Conservation (phyloP, 2,888 invertebrate species). For the Lasioglossum morio region DNA sequence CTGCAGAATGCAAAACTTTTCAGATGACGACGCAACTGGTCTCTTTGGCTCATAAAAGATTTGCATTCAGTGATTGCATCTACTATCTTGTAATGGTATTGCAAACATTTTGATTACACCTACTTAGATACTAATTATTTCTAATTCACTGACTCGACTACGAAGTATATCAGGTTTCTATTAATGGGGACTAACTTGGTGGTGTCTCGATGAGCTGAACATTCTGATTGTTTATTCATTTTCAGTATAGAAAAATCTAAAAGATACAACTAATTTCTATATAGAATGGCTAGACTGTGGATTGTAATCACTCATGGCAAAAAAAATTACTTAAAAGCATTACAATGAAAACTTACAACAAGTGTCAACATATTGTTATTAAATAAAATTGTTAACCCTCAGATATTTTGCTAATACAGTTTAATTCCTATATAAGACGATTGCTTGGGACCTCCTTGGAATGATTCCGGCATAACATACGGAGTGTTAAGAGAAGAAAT, state of each 20-base stretch:
- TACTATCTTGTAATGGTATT: constrained; percentile 13
- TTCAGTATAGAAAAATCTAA: not conserved
- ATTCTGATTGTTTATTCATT: not conserved
- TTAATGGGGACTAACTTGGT: not conserved
- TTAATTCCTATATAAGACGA: too few species aligned
- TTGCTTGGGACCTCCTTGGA: too few species aligned
- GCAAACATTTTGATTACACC: not conserved
- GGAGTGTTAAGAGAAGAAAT: too few species aligned
- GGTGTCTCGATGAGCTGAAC: too few species aligned
- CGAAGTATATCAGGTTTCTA: not conserved
- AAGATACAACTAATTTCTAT: not conserved
- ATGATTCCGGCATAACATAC: too few species aligned
- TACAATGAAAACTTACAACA: not conserved
- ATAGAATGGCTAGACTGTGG: too few species aligned
- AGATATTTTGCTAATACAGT: too few species aligned
- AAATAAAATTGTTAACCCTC: too few species aligned
- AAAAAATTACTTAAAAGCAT: not conserved
- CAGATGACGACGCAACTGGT: constrained; percentile 1
- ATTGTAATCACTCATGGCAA: too few species aligned
- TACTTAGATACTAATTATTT: not conserved
- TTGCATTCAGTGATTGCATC: constrained; percentile 40
- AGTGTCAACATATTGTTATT: not conserved
- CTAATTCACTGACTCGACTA: not conserved
- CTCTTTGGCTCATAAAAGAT: constrained; percentile 22
- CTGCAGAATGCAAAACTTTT: constrained; percentile 13